Percentiles rank a stretch among this genome's conserved stretches.
Conservation (phyloP, 2,888 invertebrate genomes). For the Ormyrus pomaceus region DNA sequence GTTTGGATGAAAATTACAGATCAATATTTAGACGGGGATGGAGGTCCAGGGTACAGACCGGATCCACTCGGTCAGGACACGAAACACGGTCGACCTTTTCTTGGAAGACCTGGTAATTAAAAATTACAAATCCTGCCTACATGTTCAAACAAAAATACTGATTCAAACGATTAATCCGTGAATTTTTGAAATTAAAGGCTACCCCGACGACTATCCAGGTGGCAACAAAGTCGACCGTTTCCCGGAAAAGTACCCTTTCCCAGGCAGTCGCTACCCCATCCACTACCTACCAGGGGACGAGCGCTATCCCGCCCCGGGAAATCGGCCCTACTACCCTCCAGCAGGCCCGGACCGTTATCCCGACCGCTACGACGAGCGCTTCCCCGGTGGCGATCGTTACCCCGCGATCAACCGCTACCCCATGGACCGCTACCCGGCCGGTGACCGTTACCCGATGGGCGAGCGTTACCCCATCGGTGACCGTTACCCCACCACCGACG, state of each 20-base stretch:
- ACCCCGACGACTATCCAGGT: slow-evolving; percentile 66
- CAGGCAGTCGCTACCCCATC: slow-evolving; percentile 62
- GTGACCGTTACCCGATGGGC: slow-evolving; percentile 68
- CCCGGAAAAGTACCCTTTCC: slow-evolving; percentile 61
- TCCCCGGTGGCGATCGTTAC: slow-evolving; percentile 70
- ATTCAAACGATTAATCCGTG: too few relatives aligned
- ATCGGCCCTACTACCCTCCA: slow-evolving; percentile 55
- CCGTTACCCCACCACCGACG: slow-evolving; percentile 76
- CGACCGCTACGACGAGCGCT: slow-evolving; percentile 65
- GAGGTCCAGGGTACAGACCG: slow-evolving; percentile 71
- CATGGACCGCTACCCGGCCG: slow-evolving; percentile 69
- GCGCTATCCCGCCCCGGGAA: slow-evolving; percentile 58
- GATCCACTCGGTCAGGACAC: slow-evolving; percentile 77
- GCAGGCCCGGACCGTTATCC: slow-evolving; percentile 57
- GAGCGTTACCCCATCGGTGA: slow-evolving; percentile 75
- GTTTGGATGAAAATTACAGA: slow-evolving; percentile 61
- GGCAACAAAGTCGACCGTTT: slow-evolving; percentile 62
- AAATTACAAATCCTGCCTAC: not conserved
- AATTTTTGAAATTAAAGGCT: slow-evolving; percentile 58
- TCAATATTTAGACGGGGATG: slow-evolving; percentile 74
- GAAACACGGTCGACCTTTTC: slow-evolving; percentile 75
- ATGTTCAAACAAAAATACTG: not conserved
- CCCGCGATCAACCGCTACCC: slow-evolving; percentile 72
- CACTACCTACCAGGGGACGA: slow-evolving; percentile 63
- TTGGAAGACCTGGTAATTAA: slow-evolving; percentile 70